Evolutionary conservation across 1,140 invertebrate genomes (phyloP).

Genomic region (Penaeus chinensis): DNA sequence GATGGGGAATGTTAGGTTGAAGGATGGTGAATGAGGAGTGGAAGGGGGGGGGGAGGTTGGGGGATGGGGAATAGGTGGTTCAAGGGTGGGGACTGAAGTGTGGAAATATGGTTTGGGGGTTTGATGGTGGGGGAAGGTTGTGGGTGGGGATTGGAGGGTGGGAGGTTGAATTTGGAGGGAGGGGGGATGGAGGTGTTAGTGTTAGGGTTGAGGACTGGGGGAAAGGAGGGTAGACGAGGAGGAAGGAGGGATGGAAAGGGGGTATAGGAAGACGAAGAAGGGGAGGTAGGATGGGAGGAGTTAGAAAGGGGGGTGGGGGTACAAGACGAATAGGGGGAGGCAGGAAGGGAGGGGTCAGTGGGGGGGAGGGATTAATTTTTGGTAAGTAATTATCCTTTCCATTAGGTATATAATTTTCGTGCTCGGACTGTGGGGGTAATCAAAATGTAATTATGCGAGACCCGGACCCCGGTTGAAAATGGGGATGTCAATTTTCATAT

Average conservation of each 20-base stretch:
- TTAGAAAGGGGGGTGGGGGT: neutral
- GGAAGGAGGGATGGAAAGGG: neutral
- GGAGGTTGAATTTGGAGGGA: too few species aligned
- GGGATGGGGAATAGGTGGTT: too few species aligned
- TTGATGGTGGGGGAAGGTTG: too few species aligned
- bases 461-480: slow-evolving; percentile 39
- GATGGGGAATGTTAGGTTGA: too few species aligned
- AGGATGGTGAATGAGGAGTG: too few species aligned
- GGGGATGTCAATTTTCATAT: slow-evolving; percentile 51
- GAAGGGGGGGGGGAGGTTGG: too few species aligned
- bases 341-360: neutral
- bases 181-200: too few species aligned
- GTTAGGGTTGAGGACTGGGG: neutral
- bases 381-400: slow-evolving; percentile 51
- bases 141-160: too few species aligned
- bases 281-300: too few species aligned
- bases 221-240: neutral
- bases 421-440: slow-evolving; percentile 49
- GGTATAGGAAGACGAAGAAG: neutral
- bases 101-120: too few species aligned
- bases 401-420: slow-evolving; percentile 56
- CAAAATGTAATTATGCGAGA: slow-evolving; percentile 56
- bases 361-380: slow-evolving; percentile 33
- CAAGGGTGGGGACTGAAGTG: too few species aligned
- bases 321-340: neutral